Percentiles rank a stretch among this genome's conserved stretches.
These are phyloP conservation scores for Hemiscyllium ocellatum DNA, from an alignment of 2,113 vertebrate species.

Conservation along the genomic window DNA sequence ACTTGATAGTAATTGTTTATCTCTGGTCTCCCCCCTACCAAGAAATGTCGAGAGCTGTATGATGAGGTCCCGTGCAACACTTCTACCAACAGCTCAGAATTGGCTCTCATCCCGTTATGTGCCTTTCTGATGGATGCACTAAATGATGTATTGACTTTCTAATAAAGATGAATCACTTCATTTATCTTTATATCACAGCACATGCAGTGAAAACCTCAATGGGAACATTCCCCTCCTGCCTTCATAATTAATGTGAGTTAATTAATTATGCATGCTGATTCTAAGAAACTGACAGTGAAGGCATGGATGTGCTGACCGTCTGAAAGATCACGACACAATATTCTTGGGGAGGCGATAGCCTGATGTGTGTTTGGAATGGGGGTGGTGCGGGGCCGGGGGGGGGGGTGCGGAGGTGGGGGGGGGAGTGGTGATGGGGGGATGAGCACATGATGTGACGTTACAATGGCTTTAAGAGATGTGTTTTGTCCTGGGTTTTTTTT, in stretches of 20 bases:
- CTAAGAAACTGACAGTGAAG: background rate
- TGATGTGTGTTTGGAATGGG: too few species aligned
- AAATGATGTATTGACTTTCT: background rate
- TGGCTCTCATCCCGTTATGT: background rate
- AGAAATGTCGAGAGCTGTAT: background rate
- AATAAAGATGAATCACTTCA: background rate
- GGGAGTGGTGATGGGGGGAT: too few species aligned
- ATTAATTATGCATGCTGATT: background rate
- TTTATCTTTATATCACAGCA: background rate
- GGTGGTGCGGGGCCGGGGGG: too few species aligned
- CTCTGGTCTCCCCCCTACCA: background rate
- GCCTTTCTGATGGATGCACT: background rate
- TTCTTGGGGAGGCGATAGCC: background rate
- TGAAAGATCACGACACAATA: background rate
- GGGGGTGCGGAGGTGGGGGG: too few species aligned
- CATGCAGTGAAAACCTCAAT: background rate
- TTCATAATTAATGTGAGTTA: background rate
- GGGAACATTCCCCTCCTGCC: background rate
- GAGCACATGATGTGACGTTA: too few species aligned
- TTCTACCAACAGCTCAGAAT: background rate
- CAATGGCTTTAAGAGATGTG: too few species aligned
- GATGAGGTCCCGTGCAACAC: background rate
- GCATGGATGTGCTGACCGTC: background rate
- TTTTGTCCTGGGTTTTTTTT: too few species aligned
- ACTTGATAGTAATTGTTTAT: background rate